phyloP scores from a whole-genome alignment of 2,113 vertebrate genomes.

The Strix aluco region DNA sequence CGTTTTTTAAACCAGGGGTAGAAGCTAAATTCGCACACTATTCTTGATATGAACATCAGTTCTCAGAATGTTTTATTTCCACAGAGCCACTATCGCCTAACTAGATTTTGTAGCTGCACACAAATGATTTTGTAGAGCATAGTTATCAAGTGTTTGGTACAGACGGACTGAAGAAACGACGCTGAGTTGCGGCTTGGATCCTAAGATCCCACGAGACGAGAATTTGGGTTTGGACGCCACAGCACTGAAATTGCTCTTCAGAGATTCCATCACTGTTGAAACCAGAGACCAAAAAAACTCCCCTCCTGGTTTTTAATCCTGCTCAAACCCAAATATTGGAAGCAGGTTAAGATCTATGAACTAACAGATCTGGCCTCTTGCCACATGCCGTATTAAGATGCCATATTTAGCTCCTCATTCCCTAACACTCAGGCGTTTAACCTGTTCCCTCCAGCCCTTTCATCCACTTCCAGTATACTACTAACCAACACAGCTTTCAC shows the following conservation, averaged over 20 bases:
- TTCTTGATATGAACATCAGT: not conserved
- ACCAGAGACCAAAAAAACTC: not conserved
- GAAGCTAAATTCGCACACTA: not conserved
- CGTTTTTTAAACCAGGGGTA: not conserved
- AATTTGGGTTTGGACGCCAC: not conserved
- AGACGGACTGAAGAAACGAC: not conserved
- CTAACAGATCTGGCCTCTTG: slow-evolving; percentile 31
- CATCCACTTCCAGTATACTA: not conserved
- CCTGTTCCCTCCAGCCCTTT: slow-evolving; percentile 8
- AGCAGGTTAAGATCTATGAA: not conserved
- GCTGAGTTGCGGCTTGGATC: not conserved
- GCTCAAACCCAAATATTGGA: slow-evolving; percentile 1
- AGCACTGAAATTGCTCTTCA: not conserved
- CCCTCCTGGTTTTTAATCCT: slow-evolving; percentile 18
- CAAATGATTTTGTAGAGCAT: not conserved
- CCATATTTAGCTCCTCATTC: slow-evolving; percentile 45
- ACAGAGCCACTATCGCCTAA: not conserved
- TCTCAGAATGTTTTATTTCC: not conserved
- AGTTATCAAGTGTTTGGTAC: not conserved
- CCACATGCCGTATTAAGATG: not conserved
- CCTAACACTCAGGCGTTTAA: slow-evolving; percentile 12
- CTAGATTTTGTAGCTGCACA: not conserved
- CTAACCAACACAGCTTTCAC: not conserved
- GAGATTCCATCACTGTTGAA: not conserved
- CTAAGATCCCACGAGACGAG: not conserved